These are phyloP conservation scores for Trichechus manatus DNA, from an alignment of 2,113 vertebrate species.

Conservation along the genomic window DNA sequence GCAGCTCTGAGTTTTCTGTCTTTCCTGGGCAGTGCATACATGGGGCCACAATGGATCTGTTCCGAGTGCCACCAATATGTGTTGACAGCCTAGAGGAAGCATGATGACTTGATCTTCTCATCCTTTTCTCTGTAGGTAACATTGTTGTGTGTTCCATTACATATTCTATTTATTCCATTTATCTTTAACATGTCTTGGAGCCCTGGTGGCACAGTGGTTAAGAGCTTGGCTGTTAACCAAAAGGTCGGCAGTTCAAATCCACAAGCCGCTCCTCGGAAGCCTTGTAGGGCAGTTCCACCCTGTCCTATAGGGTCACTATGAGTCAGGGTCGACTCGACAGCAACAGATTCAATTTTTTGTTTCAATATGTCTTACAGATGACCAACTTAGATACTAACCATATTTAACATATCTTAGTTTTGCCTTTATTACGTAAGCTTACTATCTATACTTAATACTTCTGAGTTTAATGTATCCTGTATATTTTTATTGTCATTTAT, in stretches of 20 bases:
- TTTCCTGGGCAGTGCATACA: not conserved
- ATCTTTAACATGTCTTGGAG: not conserved
- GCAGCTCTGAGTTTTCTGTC: not conserved
- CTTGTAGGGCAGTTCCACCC: too few relatives aligned
- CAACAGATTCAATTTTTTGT: too few relatives aligned
- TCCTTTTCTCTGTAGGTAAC: not conserved
- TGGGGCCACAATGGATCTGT: not conserved
- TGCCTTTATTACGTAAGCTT: not conserved
- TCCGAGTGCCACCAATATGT: not conserved
- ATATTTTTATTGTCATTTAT: not conserved
- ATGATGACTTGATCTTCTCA: not conserved
- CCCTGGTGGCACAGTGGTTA: too few relatives aligned
- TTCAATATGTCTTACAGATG: not conserved
- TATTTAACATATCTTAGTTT: not conserved
- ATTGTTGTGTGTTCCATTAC: not conserved
- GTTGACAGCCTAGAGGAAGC: not conserved
- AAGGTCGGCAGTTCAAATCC: too few relatives aligned
- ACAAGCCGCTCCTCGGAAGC: too few relatives aligned
- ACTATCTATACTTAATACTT: not conserved
- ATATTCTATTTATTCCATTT: not conserved
- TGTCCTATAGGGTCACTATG: too few relatives aligned
- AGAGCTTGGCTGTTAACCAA: too few relatives aligned
- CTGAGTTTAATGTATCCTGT: not conserved
- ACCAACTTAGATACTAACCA: not conserved
- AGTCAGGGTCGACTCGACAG: too few relatives aligned